Evolutionary conservation across 2,113 vertebrate genomes (phyloP).

Genomic region (Turdus rufiventris): DNA sequence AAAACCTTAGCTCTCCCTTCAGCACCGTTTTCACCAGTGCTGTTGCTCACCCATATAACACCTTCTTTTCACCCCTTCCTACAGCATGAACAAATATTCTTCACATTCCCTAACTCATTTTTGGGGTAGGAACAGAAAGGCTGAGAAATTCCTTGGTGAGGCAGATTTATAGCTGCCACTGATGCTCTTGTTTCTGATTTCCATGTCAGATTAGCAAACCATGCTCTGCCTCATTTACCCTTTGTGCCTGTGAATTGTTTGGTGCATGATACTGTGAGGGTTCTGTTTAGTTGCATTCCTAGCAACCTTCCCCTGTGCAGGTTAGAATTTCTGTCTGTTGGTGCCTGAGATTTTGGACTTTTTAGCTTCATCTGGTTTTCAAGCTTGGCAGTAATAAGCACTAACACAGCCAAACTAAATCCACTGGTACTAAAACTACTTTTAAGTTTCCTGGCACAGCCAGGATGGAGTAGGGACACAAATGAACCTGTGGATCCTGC

Average conservation of each 20-base stretch:
- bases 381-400: not conserved
- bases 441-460: not conserved
- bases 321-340: not conserved
- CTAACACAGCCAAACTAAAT: not conserved
- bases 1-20: not conserved
- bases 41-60: not conserved
- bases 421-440: not conserved
- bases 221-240: not conserved
- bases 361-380: not conserved
- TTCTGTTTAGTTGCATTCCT: not conserved
- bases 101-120: not conserved
- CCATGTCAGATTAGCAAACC: not conserved
- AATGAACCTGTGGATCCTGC: fast-evolving
- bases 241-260: not conserved
- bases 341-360: not conserved
- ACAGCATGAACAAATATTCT: conserved; percentile 2
- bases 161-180: not conserved
- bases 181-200: not conserved
- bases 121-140: not conserved
- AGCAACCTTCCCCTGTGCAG: not conserved
- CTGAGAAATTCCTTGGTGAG: not conserved
- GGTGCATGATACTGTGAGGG: not conserved
- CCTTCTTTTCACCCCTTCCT: conserved; percentile 3
- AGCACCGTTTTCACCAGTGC: not conserved
- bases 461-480: not conserved